Percentiles rank a stretch among this genome's conserved stretches.
Conservation (phyloP, 2,113 vertebrate species). For the Ctenodactylus gundi region DNA sequence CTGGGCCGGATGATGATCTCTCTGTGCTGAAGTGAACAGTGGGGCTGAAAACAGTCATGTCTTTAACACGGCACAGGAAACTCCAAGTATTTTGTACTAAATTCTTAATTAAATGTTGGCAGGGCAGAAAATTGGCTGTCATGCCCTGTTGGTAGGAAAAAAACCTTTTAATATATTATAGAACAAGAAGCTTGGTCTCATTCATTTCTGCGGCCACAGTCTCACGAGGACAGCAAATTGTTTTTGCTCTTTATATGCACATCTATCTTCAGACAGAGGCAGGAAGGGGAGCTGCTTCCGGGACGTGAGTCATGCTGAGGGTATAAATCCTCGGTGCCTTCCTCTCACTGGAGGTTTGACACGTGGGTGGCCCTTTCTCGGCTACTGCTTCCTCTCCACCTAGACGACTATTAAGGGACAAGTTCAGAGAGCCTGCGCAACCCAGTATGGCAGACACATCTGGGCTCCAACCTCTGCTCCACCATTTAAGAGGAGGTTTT, state of each 20-base stretch:
- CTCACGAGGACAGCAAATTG: not conserved
- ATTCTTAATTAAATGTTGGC: conserved; percentile 3
- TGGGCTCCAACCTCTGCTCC: not conserved
- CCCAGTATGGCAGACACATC: not conserved
- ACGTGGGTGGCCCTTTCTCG: not conserved
- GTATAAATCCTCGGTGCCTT: not conserved
- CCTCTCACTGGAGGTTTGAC: not conserved
- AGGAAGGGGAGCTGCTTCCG: conserved; percentile 10
- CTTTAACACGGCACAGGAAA: not conserved
- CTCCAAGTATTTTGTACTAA: not conserved
- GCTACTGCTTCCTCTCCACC: not conserved
- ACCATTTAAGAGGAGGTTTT: not conserved
- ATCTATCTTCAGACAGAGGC: not conserved
- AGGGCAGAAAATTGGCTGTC: not conserved
- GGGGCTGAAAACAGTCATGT: not conserved
- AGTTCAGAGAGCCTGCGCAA: not conserved
- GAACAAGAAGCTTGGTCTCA: not conserved
- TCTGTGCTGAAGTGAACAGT: not conserved
- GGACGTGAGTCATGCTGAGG: not conserved
- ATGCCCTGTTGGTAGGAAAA: not conserved
- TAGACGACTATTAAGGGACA: not conserved
- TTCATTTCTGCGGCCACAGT: not conserved
- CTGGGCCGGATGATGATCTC: not conserved
- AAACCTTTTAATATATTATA: conserved; percentile 7
- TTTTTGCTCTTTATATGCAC: not conserved